Evolutionary conservation across 2,888 invertebrate genomes (phyloP).

Genomic region (Crematogaster levior): DNA sequence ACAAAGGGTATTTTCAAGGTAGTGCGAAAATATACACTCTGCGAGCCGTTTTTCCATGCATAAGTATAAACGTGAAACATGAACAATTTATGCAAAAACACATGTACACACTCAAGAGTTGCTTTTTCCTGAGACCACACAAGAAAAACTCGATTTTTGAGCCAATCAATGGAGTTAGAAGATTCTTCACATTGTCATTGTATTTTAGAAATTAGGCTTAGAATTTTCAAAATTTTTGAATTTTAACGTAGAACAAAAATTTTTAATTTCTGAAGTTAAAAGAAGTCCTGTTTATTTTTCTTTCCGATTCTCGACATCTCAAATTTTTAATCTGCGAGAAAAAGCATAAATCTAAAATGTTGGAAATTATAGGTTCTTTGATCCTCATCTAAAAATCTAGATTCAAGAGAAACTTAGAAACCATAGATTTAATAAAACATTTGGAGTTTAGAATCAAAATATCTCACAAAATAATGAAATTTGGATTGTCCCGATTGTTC

Average conservation of each 20-base stretch:
- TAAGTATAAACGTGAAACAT: constrained; percentile 64
- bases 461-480: not conserved
- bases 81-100: constrained; percentile 45
- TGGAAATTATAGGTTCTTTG: not conserved
- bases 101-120: constrained; percentile 44
- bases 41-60: constrained; percentile 67
- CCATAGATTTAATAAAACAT: not conserved
- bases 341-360: not conserved
- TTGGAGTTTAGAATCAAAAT: not conserved
- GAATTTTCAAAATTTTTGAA: not conserved
- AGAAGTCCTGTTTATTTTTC: too few species aligned
- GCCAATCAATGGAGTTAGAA: not conserved
- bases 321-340: not conserved
- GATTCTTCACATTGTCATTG: not conserved
- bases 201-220: not conserved
- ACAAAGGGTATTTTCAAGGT: constrained; percentile 97
- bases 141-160: not conserved
- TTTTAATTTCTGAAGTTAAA: not conserved
- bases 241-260: not conserved
- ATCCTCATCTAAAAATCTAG: not conserved
- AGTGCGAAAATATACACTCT: constrained; percentile 85
- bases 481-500: not conserved
- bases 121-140: too few species aligned
- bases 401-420: not conserved
- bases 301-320: not conserved